These are phyloP conservation scores for Hedya salicella DNA, from an alignment of 2,888 invertebrate genomes.

Conservation along the genomic window DNA sequence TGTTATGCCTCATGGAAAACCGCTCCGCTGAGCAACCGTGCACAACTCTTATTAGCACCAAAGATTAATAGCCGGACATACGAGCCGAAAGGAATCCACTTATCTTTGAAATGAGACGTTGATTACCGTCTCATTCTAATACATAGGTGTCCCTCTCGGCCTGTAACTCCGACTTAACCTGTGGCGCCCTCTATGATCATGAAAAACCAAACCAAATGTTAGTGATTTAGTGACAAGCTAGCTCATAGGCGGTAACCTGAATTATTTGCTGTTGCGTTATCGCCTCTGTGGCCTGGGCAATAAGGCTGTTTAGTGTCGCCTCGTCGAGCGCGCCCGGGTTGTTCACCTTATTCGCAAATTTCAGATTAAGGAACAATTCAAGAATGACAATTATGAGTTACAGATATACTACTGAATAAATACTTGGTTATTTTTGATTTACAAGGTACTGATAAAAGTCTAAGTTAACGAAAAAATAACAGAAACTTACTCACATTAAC, in stretches of 20 bases:
- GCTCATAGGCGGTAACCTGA: constrained; percentile 67
- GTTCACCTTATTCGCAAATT: constrained; percentile 74
- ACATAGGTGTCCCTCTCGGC: not conserved
- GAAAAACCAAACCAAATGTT: constrained; percentile 26
- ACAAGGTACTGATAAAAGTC: too few relatives aligned
- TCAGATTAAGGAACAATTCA: constrained; percentile 8
- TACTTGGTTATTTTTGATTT: too few relatives aligned
- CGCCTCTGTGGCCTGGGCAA: constrained; percentile 83
- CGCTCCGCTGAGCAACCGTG: too few relatives aligned
- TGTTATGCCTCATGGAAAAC: too few relatives aligned
- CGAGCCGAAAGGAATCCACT: too few relatives aligned
- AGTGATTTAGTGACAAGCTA: constrained; percentile 45
- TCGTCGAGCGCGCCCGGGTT: constrained; percentile 82
- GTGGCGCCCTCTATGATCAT: not conserved
- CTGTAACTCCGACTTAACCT: not conserved
- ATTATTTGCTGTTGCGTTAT: constrained; percentile 83
- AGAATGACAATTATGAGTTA: not conserved
- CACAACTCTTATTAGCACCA: too few relatives aligned
- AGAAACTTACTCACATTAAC: too few relatives aligned
- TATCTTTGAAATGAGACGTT: too few relatives aligned
- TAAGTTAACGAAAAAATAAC: too few relatives aligned
- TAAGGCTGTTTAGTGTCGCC: constrained; percentile 81
- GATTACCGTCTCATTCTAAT: constrained; percentile 13
- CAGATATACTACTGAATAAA: too few relatives aligned
- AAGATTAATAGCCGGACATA: too few relatives aligned